These are phyloP conservation scores for Meloidogyne floridensis DNA, from an alignment of 1,140 invertebrate genomes.

Conservation along the genomic window DNA sequence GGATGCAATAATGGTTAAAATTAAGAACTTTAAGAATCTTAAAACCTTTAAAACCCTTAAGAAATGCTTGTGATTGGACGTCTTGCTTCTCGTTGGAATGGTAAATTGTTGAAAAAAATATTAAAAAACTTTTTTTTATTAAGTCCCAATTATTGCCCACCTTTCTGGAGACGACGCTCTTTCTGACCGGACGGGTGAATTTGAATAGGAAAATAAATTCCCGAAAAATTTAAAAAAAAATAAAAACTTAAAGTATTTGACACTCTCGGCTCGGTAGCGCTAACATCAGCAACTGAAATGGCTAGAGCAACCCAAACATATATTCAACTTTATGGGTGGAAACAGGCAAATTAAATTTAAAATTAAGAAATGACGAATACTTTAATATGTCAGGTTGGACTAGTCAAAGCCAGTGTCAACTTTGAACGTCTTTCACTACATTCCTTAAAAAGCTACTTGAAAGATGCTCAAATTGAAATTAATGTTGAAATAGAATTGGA, in stretches of 20 bases:
- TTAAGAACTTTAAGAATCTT: not conserved
- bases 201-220: not conserved
- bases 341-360: constrained; percentile 43
- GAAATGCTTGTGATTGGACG: constrained; percentile 65
- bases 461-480: constrained; percentile 58
- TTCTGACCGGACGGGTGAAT: constrained; percentile 47
- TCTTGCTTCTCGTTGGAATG: constrained; percentile 61
- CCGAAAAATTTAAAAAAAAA: not conserved
- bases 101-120: not conserved
- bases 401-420: constrained; percentile 54
- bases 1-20: constrained; percentile 64
- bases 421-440: constrained; percentile 62
- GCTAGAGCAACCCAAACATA: constrained; percentile 62
- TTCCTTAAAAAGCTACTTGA: constrained; percentile 59
- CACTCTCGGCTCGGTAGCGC: constrained; percentile 64
- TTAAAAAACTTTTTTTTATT: not conserved
- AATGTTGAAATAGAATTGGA: constrained; percentile 63
- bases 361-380: too few species aligned
- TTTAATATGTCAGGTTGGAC: constrained; percentile 54
- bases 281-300: constrained; percentile 66
- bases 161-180: constrained; percentile 64
- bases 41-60: constrained; percentile 20
- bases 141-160: constrained; percentile 64
- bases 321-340: constrained; percentile 62
- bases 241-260: constrained; percentile 49